Base-by-base conservation (phyloP, 2,113 vertebrate genomes). In the Paramormyrops kingsleyae region DNA sequence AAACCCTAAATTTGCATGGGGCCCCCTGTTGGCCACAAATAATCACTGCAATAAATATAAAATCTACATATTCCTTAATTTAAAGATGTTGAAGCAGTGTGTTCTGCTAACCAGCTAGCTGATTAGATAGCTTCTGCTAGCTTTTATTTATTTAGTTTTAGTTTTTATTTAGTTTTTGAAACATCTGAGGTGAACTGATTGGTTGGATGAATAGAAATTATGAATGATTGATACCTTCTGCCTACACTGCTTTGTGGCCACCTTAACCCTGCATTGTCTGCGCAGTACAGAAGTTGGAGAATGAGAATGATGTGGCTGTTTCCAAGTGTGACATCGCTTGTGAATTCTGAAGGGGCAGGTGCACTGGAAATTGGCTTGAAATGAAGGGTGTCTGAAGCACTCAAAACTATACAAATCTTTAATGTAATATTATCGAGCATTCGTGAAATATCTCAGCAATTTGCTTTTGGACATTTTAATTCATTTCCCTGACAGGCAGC, bases 381-480 rank as follows among this genome's bases (percentile, higher is more conserved):
- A 87, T 46, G 46, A 87, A 50, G n/a, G 19, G 44, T 12, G n/a
- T 8, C 24, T 52, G 12, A n/a, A 87, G 35, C n/a, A 44, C 87
- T 42, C 35, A n/a, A 10, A 44, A 39, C 52, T 46, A 62, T 44
- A 62, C 49, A 88, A 88, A 62, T 50, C 53, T 88, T 42, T 88
- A 56, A 80, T 87, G 24, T 19, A n/a, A 88, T 49, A 59, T 49
- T 87, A 35, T 87, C 85, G 27, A 50, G 85, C 87, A 59, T 59
- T 88, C 24, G 27, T 66, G 56, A 39, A 88, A 44, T 88, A 66
- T 88, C n/a, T 88, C 35, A 12, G 27, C 59, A 62, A 44, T 62
- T 66, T 59, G 56, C 52, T 44, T 88, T 44, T 44, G 56, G 87
- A 88, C 56, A 44, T 62, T 88, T 88, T 62, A 88, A 88, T 62